These are phyloP conservation scores for Lapara coniferarum DNA, from an alignment of 2,888 invertebrate genomes.

Conservation along the genomic window DNA sequence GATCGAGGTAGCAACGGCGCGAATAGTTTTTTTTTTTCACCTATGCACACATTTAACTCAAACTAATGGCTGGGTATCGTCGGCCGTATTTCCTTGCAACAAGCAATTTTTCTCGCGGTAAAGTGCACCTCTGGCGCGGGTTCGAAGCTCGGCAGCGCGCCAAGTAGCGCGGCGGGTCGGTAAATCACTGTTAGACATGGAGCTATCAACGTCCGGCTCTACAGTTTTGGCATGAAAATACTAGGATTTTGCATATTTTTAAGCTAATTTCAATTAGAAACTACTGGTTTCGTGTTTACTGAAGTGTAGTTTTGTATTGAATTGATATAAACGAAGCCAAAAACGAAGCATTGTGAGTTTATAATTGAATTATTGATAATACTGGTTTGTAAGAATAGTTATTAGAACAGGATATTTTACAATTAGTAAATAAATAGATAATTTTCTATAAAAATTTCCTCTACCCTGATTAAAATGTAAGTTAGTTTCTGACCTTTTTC, in stretches of 20 bases:
- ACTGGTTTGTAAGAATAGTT: neutral
- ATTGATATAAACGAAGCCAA: slow-evolving; percentile 12
- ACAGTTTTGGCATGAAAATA: slow-evolving; percentile 19
- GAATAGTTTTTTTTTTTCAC: neutral
- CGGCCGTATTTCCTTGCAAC: slow-evolving; percentile 43
- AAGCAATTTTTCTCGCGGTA: slow-evolving; percentile 64
- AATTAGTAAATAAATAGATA: too few relatives aligned
- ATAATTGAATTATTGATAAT: neutral
- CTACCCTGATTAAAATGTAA: too few relatives aligned
- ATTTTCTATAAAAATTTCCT: too few relatives aligned
- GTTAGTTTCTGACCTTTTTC: too few relatives aligned
- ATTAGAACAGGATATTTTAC: too few relatives aligned
- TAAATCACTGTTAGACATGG: slow-evolving; percentile 57
- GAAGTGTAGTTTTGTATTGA: neutral
- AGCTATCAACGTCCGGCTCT: slow-evolving; percentile 47
- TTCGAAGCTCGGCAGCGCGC: slow-evolving; percentile 71
- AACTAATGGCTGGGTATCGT: slow-evolving; percentile 41
- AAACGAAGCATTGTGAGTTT: neutral
- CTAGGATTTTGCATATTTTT: slow-evolving; percentile 8
- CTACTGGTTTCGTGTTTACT: slow-evolving; percentile 1
- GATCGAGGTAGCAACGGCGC: neutral
- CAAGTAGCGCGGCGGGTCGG: slow-evolving; percentile 63
- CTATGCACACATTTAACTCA: slow-evolving; percentile 31
- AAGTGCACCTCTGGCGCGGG: slow-evolving; percentile 61
- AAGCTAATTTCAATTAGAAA: slow-evolving; percentile 18